Evolutionary conservation across 2,113 vertebrate genomes (phyloP).

Genomic region (Corythornis madagascariensis): DNA sequence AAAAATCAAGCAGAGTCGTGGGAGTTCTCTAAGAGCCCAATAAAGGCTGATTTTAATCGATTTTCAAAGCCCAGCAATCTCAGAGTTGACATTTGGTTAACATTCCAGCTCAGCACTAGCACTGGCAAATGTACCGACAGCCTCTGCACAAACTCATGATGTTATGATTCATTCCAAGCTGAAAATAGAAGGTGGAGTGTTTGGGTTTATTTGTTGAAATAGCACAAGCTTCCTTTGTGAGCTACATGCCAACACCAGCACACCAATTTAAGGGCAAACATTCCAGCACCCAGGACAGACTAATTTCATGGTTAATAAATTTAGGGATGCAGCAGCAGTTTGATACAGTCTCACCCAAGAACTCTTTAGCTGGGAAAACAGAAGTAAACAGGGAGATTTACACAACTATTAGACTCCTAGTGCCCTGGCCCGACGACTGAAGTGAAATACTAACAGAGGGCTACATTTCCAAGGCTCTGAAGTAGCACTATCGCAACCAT

Average conservation of each 20-base stretch:
- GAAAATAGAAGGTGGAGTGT: conserved; percentile 36
- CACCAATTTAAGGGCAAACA: neutral
- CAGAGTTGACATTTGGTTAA: conserved; percentile 29
- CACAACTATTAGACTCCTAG: conserved; percentile 2
- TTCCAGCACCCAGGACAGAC: neutral
- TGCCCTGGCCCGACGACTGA: neutral
- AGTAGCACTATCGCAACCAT: neutral
- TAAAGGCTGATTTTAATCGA: neutral
- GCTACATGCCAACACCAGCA: neutral
- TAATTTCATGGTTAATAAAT: conserved; percentile 48
- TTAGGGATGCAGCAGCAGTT: neutral
- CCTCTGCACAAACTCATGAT: conserved; percentile 16
- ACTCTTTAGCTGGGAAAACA: conserved; percentile 26
- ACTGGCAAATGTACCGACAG: conserved; percentile 1
- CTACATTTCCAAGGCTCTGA: neutral
- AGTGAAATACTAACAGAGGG: neutral
- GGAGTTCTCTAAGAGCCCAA: neutral
- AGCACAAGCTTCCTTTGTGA: conserved; percentile 4
- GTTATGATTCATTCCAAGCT: conserved; percentile 1
- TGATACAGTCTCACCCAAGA: neutral
- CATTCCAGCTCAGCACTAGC: conserved; percentile 16
- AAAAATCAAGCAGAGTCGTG: neutral
- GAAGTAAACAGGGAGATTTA: conserved; percentile 42
- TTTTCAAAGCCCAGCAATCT: neutral
- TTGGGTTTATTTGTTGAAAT: neutral